Base-by-base conservation (phyloP, 1,140 invertebrate species). In the Drosophila seguyi region DNA sequence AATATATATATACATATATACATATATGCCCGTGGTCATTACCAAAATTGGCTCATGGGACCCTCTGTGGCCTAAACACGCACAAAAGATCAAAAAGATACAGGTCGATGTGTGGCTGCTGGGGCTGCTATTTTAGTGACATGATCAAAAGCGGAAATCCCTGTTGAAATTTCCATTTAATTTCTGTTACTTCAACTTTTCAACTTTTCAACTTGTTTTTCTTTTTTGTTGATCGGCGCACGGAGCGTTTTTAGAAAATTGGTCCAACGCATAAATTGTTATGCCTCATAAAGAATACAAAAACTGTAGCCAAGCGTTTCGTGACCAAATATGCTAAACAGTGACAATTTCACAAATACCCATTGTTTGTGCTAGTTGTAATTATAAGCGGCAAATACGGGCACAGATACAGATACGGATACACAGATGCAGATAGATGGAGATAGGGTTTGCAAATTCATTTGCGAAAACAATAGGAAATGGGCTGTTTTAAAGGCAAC, bases 281-380 rank as follows among this genome's bases (percentile, higher is more conserved):
- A 79, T 82, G 83, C 69, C 83, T 86, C 75, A 83, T 86, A 86
- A 83, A 86, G 75, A 86, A 83, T 76, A 76, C 60, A 74, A 71
- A 65, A 76, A 60, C 41, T 63, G 69, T 67, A 75, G 78, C 71
- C 65, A 75, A 87, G 60, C 84, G 44, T 88, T 81, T 88, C 85
- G 85, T 88, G 85, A 88, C 85, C 85, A 90, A 88, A 88, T 88
- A 88, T 88, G 85, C 85, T 88, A 88, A 88, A 85, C 66, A 88
- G 85, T 88, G 85, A 88, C 85, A 88, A 90, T 88, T 88, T 90
- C 85, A 88, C 85, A 90, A 88, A 88, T 90, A 74, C 76, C 85
- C 83, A 87, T 87, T 87, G 84, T 72, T 59, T 84, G 63, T 45
- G 71, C 77, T 55, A 85, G 69, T 56, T 87, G 82, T 81, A 87